Base-by-base conservation (phyloP, 2,113 vertebrate genomes). In the Phylloscopus whistleri region DNA sequence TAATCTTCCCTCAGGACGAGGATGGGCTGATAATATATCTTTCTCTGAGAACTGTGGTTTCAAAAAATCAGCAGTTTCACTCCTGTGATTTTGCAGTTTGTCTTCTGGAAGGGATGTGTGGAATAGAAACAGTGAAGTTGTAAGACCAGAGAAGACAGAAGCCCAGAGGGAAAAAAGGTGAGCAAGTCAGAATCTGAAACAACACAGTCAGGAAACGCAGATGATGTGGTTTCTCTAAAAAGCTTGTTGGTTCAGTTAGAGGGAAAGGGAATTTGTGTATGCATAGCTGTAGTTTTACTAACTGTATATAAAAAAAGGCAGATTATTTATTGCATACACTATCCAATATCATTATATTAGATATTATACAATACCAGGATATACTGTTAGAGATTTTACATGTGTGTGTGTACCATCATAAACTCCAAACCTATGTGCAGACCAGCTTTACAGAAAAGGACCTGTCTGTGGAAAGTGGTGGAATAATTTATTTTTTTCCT, bases 161-260 rank as follows among this genome's bases (percentile, higher is more conserved):
- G 58, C 83, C 91, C 76, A 66, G 86, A 89, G 80, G 72, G 66
- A 4, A 44, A 68, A 88, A 83, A 49, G 70, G 60, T 79, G 75
- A 95, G 67, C 93, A 95, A 94, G 94, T 94, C 83, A 84, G 86
- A 95, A 95, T 89, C 72, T 90, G 96, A 94, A 95, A 80, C 18
- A 96, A 84, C 66, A 68, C 16, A 90, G 82, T 74, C 88, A 93
- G 75, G 75, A 69, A 93, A 92, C 17, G 43, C 72, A 64, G 68
- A 84, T 84, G 51, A 76, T 86, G 86, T 77, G 86, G 91, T 95
- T 94, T 95, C 80, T 86, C 41, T 94, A 73, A 90, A 89, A 90
- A 86, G 51, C 83, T 89, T 90, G 83, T 95, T 95, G 78, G 83
- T 86, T 94, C 84, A 81, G 72, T 89, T 77, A 77, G 83, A 88